Evolutionary conservation across 2,797 vertebrate species (phyloP).

Genomic region (Mormyrus proboscirostris): DNA sequence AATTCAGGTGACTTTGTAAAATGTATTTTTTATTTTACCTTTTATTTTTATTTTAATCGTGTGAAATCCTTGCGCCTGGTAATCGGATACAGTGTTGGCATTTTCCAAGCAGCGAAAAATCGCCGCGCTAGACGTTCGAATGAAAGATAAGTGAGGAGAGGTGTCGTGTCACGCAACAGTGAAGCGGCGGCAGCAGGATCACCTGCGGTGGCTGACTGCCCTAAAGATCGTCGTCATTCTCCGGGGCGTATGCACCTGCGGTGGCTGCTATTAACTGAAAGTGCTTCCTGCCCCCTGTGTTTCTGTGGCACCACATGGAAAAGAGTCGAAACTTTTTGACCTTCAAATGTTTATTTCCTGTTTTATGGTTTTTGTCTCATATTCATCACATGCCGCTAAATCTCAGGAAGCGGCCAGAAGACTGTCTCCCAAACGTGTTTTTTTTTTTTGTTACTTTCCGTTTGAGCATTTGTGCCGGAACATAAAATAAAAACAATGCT

Average conservation of each 20-base stretch:
- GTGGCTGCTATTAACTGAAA: background rate
- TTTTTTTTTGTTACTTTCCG: background rate
- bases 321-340: background rate
- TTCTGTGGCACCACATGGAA: background rate
- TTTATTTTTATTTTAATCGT: background rate
- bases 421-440: background rate
- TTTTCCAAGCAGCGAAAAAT: background rate
- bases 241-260: background rate
- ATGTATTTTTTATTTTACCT: background rate
- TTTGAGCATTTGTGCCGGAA: background rate
- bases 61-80: background rate
- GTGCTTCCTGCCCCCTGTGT: background rate
- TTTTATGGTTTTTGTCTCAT: background rate
- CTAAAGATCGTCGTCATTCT: background rate
- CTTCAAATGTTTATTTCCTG: background rate
- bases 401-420: background rate
- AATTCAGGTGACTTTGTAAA: background rate
- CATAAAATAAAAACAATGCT: background rate
- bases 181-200: too few relatives aligned
- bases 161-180: background rate
- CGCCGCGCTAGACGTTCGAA: background rate
- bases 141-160: background rate
- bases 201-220: background rate
- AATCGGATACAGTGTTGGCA: background rate
- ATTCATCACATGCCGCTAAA: background rate